Evolutionary conservation across 2,113 vertebrate genomes (phyloP).

Genomic region (Capreolus pygargus): DNA sequence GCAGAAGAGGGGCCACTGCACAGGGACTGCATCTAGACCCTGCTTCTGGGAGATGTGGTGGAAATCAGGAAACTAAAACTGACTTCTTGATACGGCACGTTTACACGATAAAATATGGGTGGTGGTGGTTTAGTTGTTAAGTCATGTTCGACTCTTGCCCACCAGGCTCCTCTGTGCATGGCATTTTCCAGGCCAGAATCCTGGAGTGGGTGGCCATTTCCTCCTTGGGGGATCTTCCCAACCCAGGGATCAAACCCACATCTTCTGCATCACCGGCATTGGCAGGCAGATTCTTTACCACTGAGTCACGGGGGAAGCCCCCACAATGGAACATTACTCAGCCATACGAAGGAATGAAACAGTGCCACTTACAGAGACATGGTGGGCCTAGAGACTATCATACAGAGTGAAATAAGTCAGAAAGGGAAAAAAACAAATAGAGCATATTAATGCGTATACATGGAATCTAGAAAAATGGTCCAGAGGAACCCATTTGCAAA

Average conservation of each 20-base stretch:
- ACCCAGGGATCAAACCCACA: not conserved
- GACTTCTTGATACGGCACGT: not conserved
- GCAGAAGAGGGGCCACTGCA: not conserved
- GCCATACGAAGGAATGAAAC: not conserved
- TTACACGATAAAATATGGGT: not conserved
- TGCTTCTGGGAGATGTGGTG: not conserved
- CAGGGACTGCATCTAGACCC: not conserved
- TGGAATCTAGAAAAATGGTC: not conserved
- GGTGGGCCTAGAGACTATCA: not conserved
- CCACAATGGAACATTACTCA: not conserved
- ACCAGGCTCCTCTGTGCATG: not conserved
- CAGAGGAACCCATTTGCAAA: not conserved
- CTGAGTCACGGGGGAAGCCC: not conserved
- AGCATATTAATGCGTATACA: not conserved
- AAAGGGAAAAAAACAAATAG: not conserved
- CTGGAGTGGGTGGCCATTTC: not conserved
- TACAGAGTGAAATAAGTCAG: not conserved
- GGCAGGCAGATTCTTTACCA: not conserved
- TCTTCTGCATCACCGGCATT: not conserved
- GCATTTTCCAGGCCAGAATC: not conserved
- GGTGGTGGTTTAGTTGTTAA: not conserved
- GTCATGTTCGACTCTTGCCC: not conserved
- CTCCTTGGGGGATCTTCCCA: not conserved
- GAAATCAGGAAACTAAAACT: not conserved
- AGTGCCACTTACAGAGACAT: not conserved